Conservation (phyloP, 2,797 vertebrate species). For the Catamblyrhynchus diadema region DNA sequence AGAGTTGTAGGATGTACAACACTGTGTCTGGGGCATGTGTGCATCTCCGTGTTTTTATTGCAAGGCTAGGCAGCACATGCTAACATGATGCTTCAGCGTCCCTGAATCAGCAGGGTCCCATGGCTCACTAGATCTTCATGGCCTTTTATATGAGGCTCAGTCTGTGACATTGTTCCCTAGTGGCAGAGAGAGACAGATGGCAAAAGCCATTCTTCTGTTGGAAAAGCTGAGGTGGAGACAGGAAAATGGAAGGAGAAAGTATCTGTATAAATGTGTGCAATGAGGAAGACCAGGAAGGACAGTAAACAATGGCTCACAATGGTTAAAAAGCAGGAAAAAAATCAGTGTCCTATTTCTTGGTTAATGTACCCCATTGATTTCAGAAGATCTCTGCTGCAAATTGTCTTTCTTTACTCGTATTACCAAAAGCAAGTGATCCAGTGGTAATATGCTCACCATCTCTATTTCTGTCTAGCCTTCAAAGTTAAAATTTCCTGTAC, state of each 20-base stretch:
- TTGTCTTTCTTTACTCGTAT: background rate
- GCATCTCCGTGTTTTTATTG: background rate
- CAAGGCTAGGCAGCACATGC: background rate
- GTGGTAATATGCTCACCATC: rapidly evolving
- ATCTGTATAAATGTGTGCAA: background rate
- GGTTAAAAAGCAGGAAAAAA: background rate
- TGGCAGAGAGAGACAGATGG: background rate
- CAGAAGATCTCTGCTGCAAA: background rate
- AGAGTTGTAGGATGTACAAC: background rate
- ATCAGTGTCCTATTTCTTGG: background rate
- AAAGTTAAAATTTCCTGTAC: background rate
- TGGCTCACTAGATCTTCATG: background rate
- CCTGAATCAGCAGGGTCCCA: background rate
- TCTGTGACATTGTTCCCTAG: background rate
- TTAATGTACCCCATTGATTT: background rate
- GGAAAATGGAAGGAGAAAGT: background rate
- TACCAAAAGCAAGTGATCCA: background rate
- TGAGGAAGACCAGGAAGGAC: background rate
- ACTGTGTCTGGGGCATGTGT: background rate
- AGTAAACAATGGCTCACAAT: background rate
- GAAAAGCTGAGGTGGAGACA: background rate
- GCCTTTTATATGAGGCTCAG: background rate
- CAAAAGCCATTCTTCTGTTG: background rate
- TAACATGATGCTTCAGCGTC: background rate
- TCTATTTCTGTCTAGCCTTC: background rate